Evolutionary conservation across 2,113 vertebrate species (phyloP).

Genomic region (Gadus macrocephalus): DNA sequence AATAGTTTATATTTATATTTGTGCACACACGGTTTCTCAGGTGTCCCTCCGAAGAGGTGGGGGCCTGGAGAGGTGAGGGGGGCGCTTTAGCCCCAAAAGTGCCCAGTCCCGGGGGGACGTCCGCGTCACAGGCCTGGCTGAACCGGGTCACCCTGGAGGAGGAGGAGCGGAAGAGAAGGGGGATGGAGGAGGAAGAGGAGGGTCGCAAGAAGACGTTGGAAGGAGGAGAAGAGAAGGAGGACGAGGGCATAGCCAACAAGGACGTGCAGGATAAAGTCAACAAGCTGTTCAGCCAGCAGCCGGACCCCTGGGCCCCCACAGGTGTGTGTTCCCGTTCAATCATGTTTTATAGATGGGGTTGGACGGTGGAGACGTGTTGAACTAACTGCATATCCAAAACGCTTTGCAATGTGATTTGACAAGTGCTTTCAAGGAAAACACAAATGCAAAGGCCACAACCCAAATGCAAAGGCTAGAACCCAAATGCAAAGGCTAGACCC

Average conservation of each 20-base stretch:
- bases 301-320: constrained; percentile 82
- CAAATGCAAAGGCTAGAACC: no score
- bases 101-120: constrained; percentile 34
- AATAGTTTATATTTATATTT: background rate
- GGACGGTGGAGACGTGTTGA: no score
- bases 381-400: no score
- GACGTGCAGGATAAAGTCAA: constrained; percentile 84
- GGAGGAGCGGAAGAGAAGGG: constrained; percentile 70
- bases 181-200: constrained; percentile 69
- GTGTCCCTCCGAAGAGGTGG: constrained; percentile 53
- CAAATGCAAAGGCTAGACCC: no score
- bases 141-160: constrained; percentile 79
- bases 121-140: constrained; percentile 68
- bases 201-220: constrained; percentile 50
- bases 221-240: constrained; percentile 57
- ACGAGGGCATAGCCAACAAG: constrained; percentile 58
- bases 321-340: constrained; percentile 44
- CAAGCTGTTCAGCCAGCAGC: constrained; percentile 82
- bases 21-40: constrained; percentile 32
- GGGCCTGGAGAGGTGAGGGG: constrained; percentile 57
- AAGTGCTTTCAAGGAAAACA: no score
- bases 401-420: no score
- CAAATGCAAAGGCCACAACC: no score
- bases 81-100: constrained; percentile 33
- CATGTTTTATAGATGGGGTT: no score